Conservation (phyloP, 2,113 vertebrate species). For the Alouatta palliata region DNA sequence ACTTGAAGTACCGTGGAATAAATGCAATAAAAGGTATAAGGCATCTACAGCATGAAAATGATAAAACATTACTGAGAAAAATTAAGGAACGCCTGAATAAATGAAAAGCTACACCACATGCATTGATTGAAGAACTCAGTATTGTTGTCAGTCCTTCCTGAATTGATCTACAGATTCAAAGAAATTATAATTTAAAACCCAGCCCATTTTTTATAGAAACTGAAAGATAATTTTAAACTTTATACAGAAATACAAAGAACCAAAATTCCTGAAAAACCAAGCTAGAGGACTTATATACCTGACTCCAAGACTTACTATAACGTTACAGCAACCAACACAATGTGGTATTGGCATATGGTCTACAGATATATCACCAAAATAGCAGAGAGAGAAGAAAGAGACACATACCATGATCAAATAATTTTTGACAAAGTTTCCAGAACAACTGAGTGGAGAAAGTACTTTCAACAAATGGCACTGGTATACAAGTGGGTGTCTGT, state of each 20-base stretch:
- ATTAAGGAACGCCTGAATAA: background rate
- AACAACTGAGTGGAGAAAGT: background rate
- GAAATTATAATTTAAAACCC: background rate
- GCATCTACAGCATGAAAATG: background rate
- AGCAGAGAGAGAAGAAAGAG: background rate
- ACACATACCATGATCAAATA: background rate
- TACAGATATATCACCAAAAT: background rate
- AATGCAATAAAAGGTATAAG: background rate
- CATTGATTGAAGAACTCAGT: background rate
- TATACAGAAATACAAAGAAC: slow-evolving; percentile 4
- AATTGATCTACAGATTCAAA: background rate
- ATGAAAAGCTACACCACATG: background rate
- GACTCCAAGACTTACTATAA: background rate
- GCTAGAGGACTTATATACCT: background rate
- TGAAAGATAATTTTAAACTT: slow-evolving; percentile 22
- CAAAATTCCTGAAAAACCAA: background rate
- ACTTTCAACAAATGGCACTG: background rate
- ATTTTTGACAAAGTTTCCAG: background rate
- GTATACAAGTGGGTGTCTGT: background rate
- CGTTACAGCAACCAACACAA: background rate
- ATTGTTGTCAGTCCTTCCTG: background rate
- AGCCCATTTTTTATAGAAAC: background rate
- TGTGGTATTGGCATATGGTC: background rate
- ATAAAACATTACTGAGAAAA: background rate
- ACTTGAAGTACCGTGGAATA: background rate